These are phyloP conservation scores for Dromaius novaehollandiae DNA, from an alignment of 2,113 vertebrate genomes.

Conservation along the genomic window DNA sequence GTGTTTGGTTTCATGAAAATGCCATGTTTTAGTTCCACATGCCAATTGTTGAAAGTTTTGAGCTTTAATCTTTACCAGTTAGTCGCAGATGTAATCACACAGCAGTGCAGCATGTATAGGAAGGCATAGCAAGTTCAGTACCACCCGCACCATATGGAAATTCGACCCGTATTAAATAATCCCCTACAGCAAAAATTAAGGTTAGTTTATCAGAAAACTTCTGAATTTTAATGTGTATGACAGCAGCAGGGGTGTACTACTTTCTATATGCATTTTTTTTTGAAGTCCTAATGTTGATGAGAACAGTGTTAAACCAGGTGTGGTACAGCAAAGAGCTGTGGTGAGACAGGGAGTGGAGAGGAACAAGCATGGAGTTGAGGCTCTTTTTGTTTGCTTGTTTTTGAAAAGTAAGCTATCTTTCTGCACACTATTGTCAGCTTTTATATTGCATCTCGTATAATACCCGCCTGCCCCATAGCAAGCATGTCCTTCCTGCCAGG, in stretches of 20 bases:
- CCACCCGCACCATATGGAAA: rapidly evolving
- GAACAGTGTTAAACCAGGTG: rapidly evolving
- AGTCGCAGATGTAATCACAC: background rate
- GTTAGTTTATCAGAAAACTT: background rate
- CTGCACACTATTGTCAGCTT: background rate
- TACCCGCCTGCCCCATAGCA: background rate
- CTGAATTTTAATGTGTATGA: background rate
- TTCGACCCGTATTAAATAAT: rapidly evolving
- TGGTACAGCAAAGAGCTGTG: background rate
- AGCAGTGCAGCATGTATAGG: rapidly evolving
- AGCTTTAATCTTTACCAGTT: background rate
- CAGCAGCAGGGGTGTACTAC: background rate
- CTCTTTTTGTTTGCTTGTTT: background rate
- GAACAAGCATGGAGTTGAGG: background rate
- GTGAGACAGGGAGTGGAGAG: background rate
- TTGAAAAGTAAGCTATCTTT: background rate
- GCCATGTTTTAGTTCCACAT: rapidly evolving
- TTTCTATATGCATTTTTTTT: background rate
- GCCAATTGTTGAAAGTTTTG: background rate
- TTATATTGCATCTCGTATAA: background rate
- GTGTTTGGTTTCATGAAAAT: background rate
- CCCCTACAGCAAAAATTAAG: background rate
- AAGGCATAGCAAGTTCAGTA: background rate
- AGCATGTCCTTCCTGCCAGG: background rate
- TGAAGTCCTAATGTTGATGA: background rate